These are phyloP conservation scores for Luehdorfia chinensis DNA, from an alignment of 1,140 invertebrate genomes.

Conservation along the genomic window DNA sequence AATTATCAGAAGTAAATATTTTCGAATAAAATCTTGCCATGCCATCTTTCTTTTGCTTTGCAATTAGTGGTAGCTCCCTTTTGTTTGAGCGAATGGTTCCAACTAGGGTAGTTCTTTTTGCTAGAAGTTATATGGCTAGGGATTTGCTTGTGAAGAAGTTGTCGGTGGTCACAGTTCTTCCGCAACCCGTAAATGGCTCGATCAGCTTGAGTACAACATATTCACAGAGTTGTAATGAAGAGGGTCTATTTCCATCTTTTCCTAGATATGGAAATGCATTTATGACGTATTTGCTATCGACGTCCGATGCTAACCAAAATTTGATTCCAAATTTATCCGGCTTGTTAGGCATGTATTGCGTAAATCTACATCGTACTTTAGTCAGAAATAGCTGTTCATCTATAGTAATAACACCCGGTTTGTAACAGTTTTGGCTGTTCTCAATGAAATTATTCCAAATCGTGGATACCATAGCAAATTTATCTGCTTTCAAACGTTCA, in stretches of 20 bases:
- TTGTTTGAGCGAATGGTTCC: constrained; percentile 33
- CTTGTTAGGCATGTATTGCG: constrained; percentile 9
- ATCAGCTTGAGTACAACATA: constrained; percentile 10
- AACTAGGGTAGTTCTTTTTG: constrained; percentile 34
- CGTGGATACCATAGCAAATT: constrained; percentile 26
- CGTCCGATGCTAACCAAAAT: constrained; percentile 51
- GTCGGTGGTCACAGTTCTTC: constrained; percentile 33
- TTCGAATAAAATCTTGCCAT: constrained; percentile 23
- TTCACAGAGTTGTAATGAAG: constrained; percentile 1
- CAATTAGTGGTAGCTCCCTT: constrained; percentile 27
- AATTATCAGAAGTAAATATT: constrained; percentile 26
- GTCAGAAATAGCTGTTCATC: constrained; percentile 58
- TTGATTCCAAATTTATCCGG: constrained; percentile 43
- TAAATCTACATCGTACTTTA: background rate
- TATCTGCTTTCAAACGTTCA: constrained; percentile 13
- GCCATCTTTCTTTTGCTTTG: constrained; percentile 26
- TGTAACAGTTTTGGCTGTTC: constrained; percentile 44
- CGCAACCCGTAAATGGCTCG: constrained; percentile 25
- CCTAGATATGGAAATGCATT: constrained; percentile 40
- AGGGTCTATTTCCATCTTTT: constrained; percentile 13
- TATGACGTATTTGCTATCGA: constrained; percentile 42
- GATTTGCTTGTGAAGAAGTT: constrained; percentile 28
- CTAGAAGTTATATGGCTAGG: constrained; percentile 33
- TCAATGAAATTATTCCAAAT: constrained; percentile 46
- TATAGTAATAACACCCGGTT: constrained; percentile 43